These are phyloP conservation scores for Sebastes wilsoni DNA, from an alignment of 2,797 vertebrate species.

Conservation along the genomic window DNA sequence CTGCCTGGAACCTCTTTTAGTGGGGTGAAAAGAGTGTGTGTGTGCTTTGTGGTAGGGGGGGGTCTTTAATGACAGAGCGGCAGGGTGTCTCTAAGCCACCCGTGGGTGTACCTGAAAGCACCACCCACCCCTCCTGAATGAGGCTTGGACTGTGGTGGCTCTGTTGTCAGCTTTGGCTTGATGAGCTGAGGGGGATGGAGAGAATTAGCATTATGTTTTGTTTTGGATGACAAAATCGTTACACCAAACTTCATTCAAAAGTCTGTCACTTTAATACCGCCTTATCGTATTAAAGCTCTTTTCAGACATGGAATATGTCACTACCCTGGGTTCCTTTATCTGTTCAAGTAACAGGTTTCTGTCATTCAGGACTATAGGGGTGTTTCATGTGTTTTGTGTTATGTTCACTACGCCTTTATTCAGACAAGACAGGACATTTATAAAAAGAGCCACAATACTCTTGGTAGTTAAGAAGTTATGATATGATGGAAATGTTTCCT, in stretches of 20 bases:
- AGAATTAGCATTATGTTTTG: not conserved
- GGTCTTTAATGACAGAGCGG: conserved; percentile 57
- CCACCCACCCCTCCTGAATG: not conserved
- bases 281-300: not conserved
- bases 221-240: not conserved
- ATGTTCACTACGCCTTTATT: not conserved
- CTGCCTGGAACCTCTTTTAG: conserved; percentile 61
- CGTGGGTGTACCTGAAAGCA: conserved; percentile 55
- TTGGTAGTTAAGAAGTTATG: not conserved
- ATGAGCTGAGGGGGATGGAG: not conserved
- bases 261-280: not conserved
- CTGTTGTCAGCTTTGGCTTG: conserved; percentile 7
- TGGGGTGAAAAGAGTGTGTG: conserved; percentile 22
- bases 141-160: conserved; percentile 6
- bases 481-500: not conserved
- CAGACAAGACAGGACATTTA: not conserved
- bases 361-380: too few species aligned
- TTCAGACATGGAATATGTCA: not conserved
- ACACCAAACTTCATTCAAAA: not conserved
- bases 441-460: not conserved
- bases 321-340: not conserved
- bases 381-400: not conserved
- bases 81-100: conserved; percentile 49
- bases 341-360: not conserved
- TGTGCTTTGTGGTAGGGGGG: not conserved